Base-by-base conservation (phyloP, 2,113 vertebrate genomes). In the Syngnathoides biaculeatus region DNA sequence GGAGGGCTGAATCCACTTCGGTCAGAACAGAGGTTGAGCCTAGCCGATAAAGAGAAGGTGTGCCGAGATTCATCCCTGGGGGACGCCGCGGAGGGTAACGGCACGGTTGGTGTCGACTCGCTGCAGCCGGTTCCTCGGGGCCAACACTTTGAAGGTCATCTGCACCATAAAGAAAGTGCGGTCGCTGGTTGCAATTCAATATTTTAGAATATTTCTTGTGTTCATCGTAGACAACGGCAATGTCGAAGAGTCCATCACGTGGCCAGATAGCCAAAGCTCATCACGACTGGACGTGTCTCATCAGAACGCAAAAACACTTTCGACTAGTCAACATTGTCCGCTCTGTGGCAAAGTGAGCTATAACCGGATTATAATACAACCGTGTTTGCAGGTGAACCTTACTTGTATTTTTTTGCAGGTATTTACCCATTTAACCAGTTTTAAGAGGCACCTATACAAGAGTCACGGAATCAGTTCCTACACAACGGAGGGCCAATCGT, bases 261-360 rank as follows among this genome's bases (percentile, higher is more conserved):
- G 73, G 76, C 59, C 68, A 50, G 74, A 19, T 58, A 38, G 65
- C 71, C 45, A 68, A 85, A 62, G 57, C 9, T 55, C 76, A 2
- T 4, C 20, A 8, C 67, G 24, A 11, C 55, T 57, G 39, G 69
- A 13, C 55, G 48, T 65, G 22, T 22, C 73, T 9, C 68, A 55
- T 24, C 70, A 74, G 70, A 80, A 64, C 75, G 69, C 64, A 0
- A 82, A 72, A 65, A 88, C 42, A 24, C 69, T 61, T 0, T 11
- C 67, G n/a, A 13, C 20, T 14, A 64, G n/a, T 1, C 77, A 75
- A n/a, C 71, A 85, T 42, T 91, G 89, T 71, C 83, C 65, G 8
- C 39, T 87, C 69, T 91, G 86, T 47, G 9, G 65, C 50, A 90
- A 90, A 83, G 91, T 87, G 79, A n/a, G 70, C 1, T 39, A 0